Percentiles rank a stretch among this genome's conserved stretches.
Conservation (phyloP, 1,140 invertebrate species). For the Plectrocnemia conspersa region DNA sequence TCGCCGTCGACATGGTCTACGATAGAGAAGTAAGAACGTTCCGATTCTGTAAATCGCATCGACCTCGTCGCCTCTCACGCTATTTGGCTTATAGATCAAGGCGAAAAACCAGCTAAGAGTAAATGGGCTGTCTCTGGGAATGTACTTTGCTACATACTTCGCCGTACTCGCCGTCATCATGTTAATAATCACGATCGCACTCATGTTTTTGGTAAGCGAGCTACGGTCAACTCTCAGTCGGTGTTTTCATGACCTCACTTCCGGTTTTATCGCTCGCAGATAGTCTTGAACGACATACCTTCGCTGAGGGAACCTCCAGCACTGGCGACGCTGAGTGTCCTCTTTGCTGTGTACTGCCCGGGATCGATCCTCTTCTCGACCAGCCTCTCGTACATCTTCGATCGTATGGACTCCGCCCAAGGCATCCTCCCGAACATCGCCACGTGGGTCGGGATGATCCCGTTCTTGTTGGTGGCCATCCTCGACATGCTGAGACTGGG, state of each 20-base stretch:
- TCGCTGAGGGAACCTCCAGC: constrained; percentile 64
- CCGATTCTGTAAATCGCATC: too few species aligned
- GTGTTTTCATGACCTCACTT: background rate
- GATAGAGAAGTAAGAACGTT: constrained; percentile 74
- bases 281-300: constrained; percentile 56
- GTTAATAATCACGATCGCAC: constrained; percentile 60
- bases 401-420: constrained; percentile 75
- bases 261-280: constrained; percentile 36
- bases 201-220: constrained; percentile 63
- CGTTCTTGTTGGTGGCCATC: constrained; percentile 65
- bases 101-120: constrained; percentile 78
- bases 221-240: background rate
- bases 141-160: constrained; percentile 77
- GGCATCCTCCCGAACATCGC: constrained; percentile 73
- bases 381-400: constrained; percentile 73
- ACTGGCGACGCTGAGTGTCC: constrained; percentile 59
- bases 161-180: constrained; percentile 66
- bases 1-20: constrained; percentile 76
- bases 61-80: too few species aligned
- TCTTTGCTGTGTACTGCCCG: constrained; percentile 70
- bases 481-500: constrained; percentile 66
- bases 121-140: constrained; percentile 69
- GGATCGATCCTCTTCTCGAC: constrained; percentile 71
- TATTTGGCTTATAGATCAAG: constrained; percentile 74
- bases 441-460: constrained; percentile 67